Conservation (phyloP, 2,113 vertebrate species). For the Siniperca knerii region DNA sequence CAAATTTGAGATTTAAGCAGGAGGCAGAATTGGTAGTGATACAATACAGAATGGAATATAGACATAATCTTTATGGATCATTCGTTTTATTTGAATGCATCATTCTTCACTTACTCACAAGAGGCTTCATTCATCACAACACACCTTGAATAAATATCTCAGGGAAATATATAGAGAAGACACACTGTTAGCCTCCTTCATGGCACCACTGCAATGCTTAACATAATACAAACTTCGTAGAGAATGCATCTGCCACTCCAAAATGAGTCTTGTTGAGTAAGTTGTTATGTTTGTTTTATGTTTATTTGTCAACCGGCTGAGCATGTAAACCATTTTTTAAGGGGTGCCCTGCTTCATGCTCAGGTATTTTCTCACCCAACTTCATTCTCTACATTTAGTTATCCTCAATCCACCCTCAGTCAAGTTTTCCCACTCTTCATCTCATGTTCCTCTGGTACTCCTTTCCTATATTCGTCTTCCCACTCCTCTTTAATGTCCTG, state of each 20-base stretch:
- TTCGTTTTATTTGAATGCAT: slow-evolving; percentile 41
- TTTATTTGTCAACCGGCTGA: slow-evolving; percentile 35
- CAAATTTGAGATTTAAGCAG: slow-evolving; percentile 6
- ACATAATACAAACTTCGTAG: slow-evolving; percentile 9
- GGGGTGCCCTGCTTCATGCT: neutral
- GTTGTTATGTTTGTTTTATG: slow-evolving; percentile 8
- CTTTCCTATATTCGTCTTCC: slow-evolving; percentile 9
- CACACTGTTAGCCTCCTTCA: neutral
- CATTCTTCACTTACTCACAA: slow-evolving; percentile 21
- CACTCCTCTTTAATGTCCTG: slow-evolving; percentile 30
- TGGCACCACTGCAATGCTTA: neutral
- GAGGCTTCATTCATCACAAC: neutral
- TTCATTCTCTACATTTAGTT: slow-evolving; percentile 3
- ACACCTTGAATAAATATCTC: slow-evolving; percentile 24
- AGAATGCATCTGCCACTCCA: slow-evolving; percentile 1
- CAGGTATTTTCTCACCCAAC: slow-evolving; percentile 10
- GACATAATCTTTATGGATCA: slow-evolving; percentile 46
- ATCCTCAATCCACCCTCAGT: neutral
- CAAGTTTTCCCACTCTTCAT: slow-evolving; percentile 33
- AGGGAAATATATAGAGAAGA: neutral
- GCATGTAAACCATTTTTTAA: slow-evolving; percentile 11
- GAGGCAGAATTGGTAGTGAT: slow-evolving; percentile 10
- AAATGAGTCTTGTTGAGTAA: slow-evolving; percentile 1
- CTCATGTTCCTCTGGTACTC: slow-evolving; percentile 28
- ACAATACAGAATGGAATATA: slow-evolving; percentile 36